A percentile compares a stretch with the other conserved stretches of the same genome.
phyloP scores from a whole-genome alignment of 2,113 vertebrate species.

The Pholis gunnellus region DNA sequence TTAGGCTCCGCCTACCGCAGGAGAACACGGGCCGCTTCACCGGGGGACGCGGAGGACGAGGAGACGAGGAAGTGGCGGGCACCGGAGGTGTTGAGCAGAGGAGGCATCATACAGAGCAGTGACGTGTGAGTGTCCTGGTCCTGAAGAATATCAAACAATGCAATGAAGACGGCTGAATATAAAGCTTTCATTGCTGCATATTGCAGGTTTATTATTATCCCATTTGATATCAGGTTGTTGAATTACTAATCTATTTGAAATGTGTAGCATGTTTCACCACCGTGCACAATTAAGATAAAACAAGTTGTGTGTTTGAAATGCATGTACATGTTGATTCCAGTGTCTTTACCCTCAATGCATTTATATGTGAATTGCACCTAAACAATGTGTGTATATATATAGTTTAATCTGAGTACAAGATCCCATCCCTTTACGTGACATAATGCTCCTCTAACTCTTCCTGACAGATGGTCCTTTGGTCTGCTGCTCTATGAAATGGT shows the following conservation, averaged over 20 bases:
- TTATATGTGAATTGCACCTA: background rate
- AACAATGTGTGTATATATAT: no score
- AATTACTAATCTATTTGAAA: background rate
- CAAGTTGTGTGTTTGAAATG: background rate
- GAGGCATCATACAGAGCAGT: slow-evolving; percentile 77
- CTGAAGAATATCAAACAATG: background rate
- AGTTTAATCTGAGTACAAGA: background rate
- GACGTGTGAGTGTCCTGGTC: slow-evolving; percentile 88
- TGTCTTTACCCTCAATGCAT: background rate
- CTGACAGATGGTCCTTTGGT: slow-evolving; percentile 94
- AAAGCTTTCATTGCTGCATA: background rate
- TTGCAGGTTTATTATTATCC: background rate
- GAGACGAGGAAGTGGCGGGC: slow-evolving; percentile 93
- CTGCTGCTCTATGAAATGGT: slow-evolving; percentile 94
- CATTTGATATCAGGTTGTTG: background rate
- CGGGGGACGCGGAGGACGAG: slow-evolving; percentile 16
- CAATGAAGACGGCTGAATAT: background rate
- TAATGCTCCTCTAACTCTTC: background rate
- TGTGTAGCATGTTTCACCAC: background rate
- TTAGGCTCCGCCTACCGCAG: slow-evolving; percentile 85
- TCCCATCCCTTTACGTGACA: background rate
- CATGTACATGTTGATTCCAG: background rate
- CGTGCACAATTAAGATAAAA: no score
- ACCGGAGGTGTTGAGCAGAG: slow-evolving; percentile 87
- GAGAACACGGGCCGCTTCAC: slow-evolving; percentile 9